These are phyloP conservation scores for Hafferia zeledoni DNA, from an alignment of 2,797 vertebrate species.

Conservation along the genomic window DNA sequence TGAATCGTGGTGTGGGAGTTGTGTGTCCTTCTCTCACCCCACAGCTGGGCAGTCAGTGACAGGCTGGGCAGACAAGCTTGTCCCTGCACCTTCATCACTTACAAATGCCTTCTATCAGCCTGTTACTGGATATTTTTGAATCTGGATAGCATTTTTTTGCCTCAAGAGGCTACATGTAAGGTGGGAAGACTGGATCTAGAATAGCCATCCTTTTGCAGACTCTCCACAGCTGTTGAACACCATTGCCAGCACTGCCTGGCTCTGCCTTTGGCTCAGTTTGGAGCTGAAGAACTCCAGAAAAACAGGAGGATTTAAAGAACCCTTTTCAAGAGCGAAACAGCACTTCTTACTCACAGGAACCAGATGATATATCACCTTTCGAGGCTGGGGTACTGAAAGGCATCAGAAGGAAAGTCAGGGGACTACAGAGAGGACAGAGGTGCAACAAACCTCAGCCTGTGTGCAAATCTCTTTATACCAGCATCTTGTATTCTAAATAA, in stretches of 20 bases:
- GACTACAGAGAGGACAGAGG: not conserved
- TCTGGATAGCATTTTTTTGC: not conserved
- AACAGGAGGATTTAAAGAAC: not conserved
- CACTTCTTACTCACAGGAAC: not conserved
- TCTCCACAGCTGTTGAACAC: not conserved
- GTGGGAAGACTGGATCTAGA: not conserved
- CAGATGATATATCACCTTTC: not conserved
- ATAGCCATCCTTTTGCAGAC: not conserved
- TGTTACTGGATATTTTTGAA: not conserved
- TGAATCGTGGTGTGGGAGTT: not conserved
- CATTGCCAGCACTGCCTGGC: not conserved
- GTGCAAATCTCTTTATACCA: not conserved
- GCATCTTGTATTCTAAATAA: not conserved
- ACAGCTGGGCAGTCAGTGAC: not conserved
- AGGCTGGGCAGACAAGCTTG: not conserved
- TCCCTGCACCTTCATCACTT: not conserved
- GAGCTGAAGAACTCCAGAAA: not conserved
- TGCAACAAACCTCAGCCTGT: not conserved
- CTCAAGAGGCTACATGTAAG: not conserved
- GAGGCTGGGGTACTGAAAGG: not conserved
- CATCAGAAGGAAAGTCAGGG: not conserved
- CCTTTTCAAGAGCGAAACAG: not conserved
- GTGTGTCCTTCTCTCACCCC: not conserved
- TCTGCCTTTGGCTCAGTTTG: not conserved
- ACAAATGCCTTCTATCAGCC: not conserved